Base-by-base conservation (phyloP, 1,140 invertebrate species). In the Hirudo medicinalis region DNA sequence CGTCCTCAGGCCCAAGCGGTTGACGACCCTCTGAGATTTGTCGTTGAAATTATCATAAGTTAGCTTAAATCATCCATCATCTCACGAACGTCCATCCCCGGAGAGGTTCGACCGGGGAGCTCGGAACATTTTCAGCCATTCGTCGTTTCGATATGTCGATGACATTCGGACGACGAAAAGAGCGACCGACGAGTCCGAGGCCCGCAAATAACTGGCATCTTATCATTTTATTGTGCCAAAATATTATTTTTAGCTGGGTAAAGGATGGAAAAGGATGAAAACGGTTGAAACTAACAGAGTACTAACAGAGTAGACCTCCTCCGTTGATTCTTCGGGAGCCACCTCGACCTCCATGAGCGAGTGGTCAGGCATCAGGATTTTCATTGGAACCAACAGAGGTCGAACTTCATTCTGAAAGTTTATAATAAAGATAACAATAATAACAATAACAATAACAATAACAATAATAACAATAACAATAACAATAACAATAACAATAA, bases 1-100 rank as follows among this genome's bases (percentile, higher is more conserved):
- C 71, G 88, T 87, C 49, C 87, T 87, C 72, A 97, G 83, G 29
- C 87, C 87, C 69, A 96, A 89, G 83, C 92, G 91, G 70, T 90
- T 87, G 71, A 91, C 88, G 32, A 96, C 88, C 2, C 89, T 88
- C 79, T 83, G 74, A 69, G 80, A 76, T 55, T 66, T 70, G 73
- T 74, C 29, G 6, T 13, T 1, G 11, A 20, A 11, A 49, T 49
- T 49, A 49, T 49, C 43, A 49, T 49, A 49, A 49, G 11, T 49
- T 49, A 49, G 15, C 15, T 5, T 49, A 15, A 49, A 49, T 13
- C 13, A 17, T 4, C 11, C 11, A 40, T 11, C 4, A 6, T 40
- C 3, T 49, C 3, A 49, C 43, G 43, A 49, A 49, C n/a, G n/a
- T n/a, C n/a, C n/a, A n/a, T n/a, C n/a, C n/a, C n/a, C n/a, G n/a